These are phyloP conservation scores for Campylomormyrus numenius DNA, from an alignment of 2,113 vertebrate species.

Conservation along the genomic window DNA sequence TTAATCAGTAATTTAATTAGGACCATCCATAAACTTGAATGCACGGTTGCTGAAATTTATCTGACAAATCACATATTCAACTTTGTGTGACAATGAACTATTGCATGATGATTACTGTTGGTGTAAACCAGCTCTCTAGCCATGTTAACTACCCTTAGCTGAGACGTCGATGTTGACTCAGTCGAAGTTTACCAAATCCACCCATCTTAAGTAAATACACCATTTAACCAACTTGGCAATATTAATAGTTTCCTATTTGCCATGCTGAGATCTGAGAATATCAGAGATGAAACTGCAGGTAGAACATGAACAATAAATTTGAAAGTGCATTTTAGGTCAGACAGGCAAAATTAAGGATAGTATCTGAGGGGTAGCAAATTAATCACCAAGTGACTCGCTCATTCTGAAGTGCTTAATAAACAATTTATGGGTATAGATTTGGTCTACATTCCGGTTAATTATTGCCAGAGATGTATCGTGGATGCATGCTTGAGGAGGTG, in stretches of 20 bases:
- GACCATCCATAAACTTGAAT: background rate
- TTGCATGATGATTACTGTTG: background rate
- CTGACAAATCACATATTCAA: background rate
- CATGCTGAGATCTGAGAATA: slow-evolving; percentile 26
- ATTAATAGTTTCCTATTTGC: slow-evolving; percentile 35
- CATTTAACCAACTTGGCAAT: background rate
- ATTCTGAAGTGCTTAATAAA: slow-evolving; percentile 25
- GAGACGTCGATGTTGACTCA: background rate
- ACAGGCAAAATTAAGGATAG: background rate
- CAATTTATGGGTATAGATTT: slow-evolving; percentile 14
- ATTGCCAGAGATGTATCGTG: slow-evolving; percentile 38
- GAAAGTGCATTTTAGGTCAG: background rate
- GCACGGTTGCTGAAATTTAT: background rate
- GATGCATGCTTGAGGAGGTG: slow-evolving; percentile 47
- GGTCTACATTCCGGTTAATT: slow-evolving; percentile 47
- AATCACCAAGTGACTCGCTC: slow-evolving; percentile 19
- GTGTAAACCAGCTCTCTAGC: background rate
- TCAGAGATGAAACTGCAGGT: background rate
- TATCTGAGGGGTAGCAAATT: background rate
- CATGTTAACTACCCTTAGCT: background rate
- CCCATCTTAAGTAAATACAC: background rate
- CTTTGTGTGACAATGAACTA: background rate
- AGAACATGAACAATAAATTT: background rate
- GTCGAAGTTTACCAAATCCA: background rate
- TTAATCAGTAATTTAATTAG: background rate